A percentile compares a stretch with the other conserved stretches of the same genome.
phyloP scores from a whole-genome alignment of 1,140 invertebrate species.

The Mactra quadrangularis region DNA sequence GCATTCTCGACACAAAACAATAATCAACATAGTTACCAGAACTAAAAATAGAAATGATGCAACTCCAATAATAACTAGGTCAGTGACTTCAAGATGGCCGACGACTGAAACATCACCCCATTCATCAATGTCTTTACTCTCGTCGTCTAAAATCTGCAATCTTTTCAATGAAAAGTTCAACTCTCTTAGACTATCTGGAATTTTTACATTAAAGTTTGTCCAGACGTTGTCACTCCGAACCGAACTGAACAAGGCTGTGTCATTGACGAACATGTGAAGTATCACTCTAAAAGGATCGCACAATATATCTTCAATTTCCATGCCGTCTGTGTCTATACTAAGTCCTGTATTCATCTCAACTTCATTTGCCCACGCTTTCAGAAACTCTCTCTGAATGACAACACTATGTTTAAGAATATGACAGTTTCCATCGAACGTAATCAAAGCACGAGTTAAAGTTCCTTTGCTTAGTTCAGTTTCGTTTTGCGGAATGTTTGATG shows the following conservation, averaged over 20 bases:
- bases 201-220: neutral
- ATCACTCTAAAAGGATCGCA: constrained; percentile 17
- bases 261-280: neutral
- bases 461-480: too few relatives aligned
- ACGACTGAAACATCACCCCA: constrained; percentile 11
- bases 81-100: constrained; percentile 61
- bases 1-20: constrained; percentile 64
- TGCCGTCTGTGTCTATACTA: neutral
- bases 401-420: neutral
- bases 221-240: neutral
- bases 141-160: neutral
- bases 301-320: neutral
- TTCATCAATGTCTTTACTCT: constrained; percentile 1
- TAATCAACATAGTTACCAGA: constrained; percentile 61
- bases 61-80: constrained; percentile 69
- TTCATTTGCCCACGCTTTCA: neutral
- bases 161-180: neutral
- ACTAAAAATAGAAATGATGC: constrained; percentile 66
- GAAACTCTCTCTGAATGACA: neutral
- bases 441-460: neutral
- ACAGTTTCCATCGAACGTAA: constrained; percentile 28
- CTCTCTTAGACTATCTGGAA: neutral
- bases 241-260: neutral
- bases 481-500: too few relatives aligned
- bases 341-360: neutral